Base-by-base conservation (phyloP, 2,888 invertebrate genomes). In the Tenthredo livida region DNA sequence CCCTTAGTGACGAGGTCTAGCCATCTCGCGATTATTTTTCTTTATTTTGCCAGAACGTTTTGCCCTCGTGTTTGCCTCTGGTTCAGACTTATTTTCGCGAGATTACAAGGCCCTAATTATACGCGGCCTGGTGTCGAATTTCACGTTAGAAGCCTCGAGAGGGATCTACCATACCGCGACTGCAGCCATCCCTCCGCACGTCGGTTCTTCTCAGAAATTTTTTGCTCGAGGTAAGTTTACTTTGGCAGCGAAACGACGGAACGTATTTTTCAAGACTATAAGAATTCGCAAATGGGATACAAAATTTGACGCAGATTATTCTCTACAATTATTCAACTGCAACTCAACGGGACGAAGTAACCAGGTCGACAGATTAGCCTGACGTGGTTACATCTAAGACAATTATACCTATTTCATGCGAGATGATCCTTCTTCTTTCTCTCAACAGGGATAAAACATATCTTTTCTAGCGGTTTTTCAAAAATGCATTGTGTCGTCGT, bases 21-120 rank as follows among this genome's bases (percentile, higher is more conserved):
- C 33, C 70, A 33, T 47, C 58, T 50, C 21, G 9, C 7, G 58
- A 61, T 80, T 15, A 17, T 70, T 37, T 84, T 84, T 40, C 43
- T 84, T 61, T 77, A 61, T 84, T 75, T 75, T 17, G 33, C 7
- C 77, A 5, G 54, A 37, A 10, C 77, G 61, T 43, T 61, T 80
- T 65, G 10, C 47, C 70, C 37, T 85, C 70, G 43, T 33, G 78
- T 80, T 50, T 50, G 21, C 50, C 54, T 37, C 33, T 25, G 43
- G 70, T 37, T 70, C 77, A 50, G 84, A 58, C 84, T 84, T 67
- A 78, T 84, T 78, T 77, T 61, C 61, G 17, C 65, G 37, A 82
- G 78, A 78, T 87, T 87, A 89, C 89, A 88, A 88, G 88, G 85
- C 87, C 86, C 88, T 90, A 89, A 90, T 89, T 90, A 89, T 89